Evolutionary conservation across 1,140 invertebrate genomes (phyloP).

Genomic region (Eulimnadia texana): DNA sequence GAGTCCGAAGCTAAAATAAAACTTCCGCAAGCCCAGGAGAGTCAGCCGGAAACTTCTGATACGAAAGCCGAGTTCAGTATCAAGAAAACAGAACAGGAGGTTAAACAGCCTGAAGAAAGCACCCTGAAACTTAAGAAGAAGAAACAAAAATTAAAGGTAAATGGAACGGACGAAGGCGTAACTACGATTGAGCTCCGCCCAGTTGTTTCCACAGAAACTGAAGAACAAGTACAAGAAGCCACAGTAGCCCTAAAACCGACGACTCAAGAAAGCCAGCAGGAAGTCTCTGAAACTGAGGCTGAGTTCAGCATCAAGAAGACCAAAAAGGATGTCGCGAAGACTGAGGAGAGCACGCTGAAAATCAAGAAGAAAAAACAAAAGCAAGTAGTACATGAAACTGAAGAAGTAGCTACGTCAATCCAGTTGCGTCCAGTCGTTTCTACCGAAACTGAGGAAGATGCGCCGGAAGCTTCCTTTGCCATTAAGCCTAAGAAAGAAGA

Average conservation of each 20-base stretch:
- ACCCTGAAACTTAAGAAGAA: too few species aligned
- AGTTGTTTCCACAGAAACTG: not conserved
- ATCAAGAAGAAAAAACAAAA: slow-evolving; percentile 20
- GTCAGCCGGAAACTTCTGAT: too few species aligned
- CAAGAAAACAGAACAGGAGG: too few species aligned
- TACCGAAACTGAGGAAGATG: not conserved
- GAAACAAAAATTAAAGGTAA: too few species aligned
- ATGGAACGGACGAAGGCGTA: too few species aligned
- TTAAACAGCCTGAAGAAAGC: too few species aligned
- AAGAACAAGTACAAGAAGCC: slow-evolving; percentile 11
- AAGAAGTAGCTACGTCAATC: slow-evolving; percentile 1
- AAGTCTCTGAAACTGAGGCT: slow-evolving; percentile 20
- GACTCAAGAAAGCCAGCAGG: slow-evolving; percentile 2
- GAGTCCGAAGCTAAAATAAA: slow-evolving; percentile 1
- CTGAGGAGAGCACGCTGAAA: slow-evolving; percentile 10
- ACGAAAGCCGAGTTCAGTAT: too few species aligned
- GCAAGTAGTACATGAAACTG: not conserved
- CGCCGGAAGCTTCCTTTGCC: not conserved
- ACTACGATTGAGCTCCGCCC: too few species aligned
- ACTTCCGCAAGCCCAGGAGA: not conserved
- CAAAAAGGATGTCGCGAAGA: slow-evolving; percentile 11
- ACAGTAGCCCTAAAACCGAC: not conserved
- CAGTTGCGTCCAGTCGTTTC: not conserved
- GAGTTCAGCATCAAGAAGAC: slow-evolving; percentile 18
- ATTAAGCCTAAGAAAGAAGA: not conserved